Evolutionary conservation across 37 sponge, comb jelly and placozoan species (phyloP), one percentile per base, ranked within the genome.

Genomic region (Lycopodina hypogea): DNA sequence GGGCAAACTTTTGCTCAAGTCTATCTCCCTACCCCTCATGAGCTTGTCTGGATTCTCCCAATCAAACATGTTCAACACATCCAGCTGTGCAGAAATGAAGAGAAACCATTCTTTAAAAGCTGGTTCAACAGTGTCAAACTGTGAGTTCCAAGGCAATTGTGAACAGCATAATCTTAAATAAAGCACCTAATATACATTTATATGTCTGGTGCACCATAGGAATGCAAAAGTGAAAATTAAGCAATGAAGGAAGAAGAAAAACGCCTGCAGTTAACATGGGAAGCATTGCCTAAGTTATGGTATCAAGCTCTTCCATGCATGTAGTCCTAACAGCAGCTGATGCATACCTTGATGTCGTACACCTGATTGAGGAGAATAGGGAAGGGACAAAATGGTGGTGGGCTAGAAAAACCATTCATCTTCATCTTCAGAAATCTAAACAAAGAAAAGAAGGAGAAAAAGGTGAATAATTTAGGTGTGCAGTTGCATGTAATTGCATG

Each of bases 1-100:
- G 45, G 64, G 7, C 67, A 65, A 4, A 30, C 68, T 68, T 73
- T 71, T 81, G 71, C 78, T 56, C 40, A 87, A 77, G 62, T 87
- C 88, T 34, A 87, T 68, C 18, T 71, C 57, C 2, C 37, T 64
- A 18, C 72, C 76, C 22, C 17, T 72, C 41, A 61, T 76, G 48
- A 81, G 78, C 78, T 77, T 81, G 42, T 81, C 78, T 30, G 63
- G 81, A 28, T 68, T 21, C 15, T 82, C 74, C 88, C 88, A 87
- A 30, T 76, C 69, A 60, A 66, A 81, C 61, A 69, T 42, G 0
- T 63, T 41, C 21, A 87, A 14, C 2, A 70, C 45, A 1, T 67
- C 37, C 0, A 76, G 77, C 87, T 87, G 65, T n/a, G 55, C 24
- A 37, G 42, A 35, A 32, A n/a, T 42, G 51, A n/a, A n/a, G n/a